These are phyloP conservation scores for Thalassaphorura encarpata DNA, from an alignment of 1,140 invertebrate genomes.

Conservation along the genomic window DNA sequence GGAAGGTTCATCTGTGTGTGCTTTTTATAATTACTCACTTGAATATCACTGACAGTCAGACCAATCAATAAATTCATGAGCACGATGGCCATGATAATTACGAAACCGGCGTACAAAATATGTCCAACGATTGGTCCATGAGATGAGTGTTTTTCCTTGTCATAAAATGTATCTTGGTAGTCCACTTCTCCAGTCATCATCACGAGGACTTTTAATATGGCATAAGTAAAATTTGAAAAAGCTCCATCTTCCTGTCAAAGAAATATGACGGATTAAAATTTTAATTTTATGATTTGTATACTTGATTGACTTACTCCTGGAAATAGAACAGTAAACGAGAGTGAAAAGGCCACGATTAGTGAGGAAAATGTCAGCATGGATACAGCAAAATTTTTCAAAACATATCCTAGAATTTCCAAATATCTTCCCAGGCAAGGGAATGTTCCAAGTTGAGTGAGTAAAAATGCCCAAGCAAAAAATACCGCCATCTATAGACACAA, in stretches of 20 bases:
- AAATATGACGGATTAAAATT: not conserved
- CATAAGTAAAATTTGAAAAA: conserved; percentile 18
- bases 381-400: conserved; percentile 63
- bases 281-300: not conserved
- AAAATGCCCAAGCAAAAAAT: conserved; percentile 26
- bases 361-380: conserved; percentile 71
- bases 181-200: conserved; percentile 30
- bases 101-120: conserved; percentile 62
- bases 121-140: conserved; percentile 44
- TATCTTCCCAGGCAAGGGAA: conserved; percentile 74
- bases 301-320: conserved; percentile 35
- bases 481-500: conserved; percentile 37
- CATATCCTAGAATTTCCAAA: conserved; percentile 72
- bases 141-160: not conserved
- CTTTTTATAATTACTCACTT: conserved; percentile 25
- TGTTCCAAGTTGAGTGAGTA: conserved; percentile 47
- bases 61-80: conserved; percentile 73
- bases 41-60: conserved; percentile 63
- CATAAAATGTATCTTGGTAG: conserved; percentile 28
- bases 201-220: conserved; percentile 18
- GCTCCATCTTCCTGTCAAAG: conserved; percentile 8
- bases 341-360: conserved; percentile 61
- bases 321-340: conserved; percentile 66
- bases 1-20: too few species aligned
- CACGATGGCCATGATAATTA: conserved; percentile 66